Base-by-base conservation (phyloP, 37 sponge, comb jelly and placozoan species). In the Theonella swinhoei region DNA sequence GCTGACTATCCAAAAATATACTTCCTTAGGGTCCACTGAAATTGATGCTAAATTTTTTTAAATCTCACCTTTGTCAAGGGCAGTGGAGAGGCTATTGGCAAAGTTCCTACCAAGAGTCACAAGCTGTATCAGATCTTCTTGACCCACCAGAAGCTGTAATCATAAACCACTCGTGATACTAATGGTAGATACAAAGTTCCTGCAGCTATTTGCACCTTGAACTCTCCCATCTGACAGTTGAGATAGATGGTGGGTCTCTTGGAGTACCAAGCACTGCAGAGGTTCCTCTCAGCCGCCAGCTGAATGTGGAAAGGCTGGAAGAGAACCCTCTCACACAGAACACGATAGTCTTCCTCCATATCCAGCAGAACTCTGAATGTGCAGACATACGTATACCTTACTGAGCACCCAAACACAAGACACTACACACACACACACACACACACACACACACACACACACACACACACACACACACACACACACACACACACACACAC, bases 261-360 rank as follows among this genome's bases (percentile, higher is more conserved):
- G 14, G 71, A 83, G 68, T 84, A 77, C 89, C 80, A 83, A 3
- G 80, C 31, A 47, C 54, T 47, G 24, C 74, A 79, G 28, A 89
- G 84, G 80, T 89, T 89, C 24, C 85, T 68, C 54, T 89, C 85
- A 40, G 84, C 25, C 1, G 72, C 85, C 25, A 89, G 73, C 42
- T 78, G 32, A 62, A 89, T 72, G 58, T 68, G 47, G 54, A 83
- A 89, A 39, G 89, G 89, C 25, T 89, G 89, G 3, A 89, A 69
- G 61, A 89, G 54, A 23, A 84, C 68, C 24, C 89, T 30, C 63
- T 89, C 89, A 28, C 84, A 63, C 20, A 80, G 17, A 9, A 89
- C 75, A n/a, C 35, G 36, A 36, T 23, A 42, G 0, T 63, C 70
- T 7, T 42, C 25, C 58, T 41, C 84, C 20, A 23, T n/a, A 30